Evolutionary conservation across 2,113 vertebrate species (phyloP).

Genomic region (Stercorarius parasiticus): DNA sequence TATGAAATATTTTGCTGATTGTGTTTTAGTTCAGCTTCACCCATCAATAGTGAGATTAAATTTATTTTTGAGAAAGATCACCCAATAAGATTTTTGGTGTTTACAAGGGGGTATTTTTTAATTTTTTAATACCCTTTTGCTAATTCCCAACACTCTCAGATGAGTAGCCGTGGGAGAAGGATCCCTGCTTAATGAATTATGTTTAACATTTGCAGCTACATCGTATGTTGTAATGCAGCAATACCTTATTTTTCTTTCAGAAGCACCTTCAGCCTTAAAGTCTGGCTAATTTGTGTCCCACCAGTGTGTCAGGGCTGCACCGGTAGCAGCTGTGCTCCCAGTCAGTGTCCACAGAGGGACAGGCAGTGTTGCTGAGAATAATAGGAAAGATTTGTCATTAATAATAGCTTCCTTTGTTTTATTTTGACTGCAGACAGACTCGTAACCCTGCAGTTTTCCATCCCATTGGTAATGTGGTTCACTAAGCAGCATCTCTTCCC

Average conservation of each 20-base stretch:
- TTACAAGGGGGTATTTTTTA: fast-evolving
- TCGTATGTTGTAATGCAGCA: fast-evolving
- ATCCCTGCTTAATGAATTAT: background rate
- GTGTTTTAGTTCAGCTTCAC: background rate
- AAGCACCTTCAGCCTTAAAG: background rate
- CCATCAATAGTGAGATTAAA: background rate
- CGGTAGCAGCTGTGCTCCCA: background rate
- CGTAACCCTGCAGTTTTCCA: background rate
- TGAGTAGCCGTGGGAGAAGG: background rate
- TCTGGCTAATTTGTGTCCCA: background rate
- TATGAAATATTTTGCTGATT: background rate
- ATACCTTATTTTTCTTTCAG: background rate
- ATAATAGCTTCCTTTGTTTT: background rate
- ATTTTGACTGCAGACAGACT: background rate
- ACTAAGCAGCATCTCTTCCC: background rate
- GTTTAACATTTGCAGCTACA: background rate
- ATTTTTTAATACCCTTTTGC: background rate
- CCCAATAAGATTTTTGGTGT: background rate
- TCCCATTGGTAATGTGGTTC: background rate
- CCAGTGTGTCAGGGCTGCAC: background rate
- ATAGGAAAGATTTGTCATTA: background rate
- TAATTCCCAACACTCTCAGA: background rate
- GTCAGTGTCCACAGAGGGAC: background rate
- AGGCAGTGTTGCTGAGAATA: background rate
- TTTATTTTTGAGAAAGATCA: background rate